Conservation (phyloP, 1,140 invertebrate species). For the Mylabris phalerata region DNA sequence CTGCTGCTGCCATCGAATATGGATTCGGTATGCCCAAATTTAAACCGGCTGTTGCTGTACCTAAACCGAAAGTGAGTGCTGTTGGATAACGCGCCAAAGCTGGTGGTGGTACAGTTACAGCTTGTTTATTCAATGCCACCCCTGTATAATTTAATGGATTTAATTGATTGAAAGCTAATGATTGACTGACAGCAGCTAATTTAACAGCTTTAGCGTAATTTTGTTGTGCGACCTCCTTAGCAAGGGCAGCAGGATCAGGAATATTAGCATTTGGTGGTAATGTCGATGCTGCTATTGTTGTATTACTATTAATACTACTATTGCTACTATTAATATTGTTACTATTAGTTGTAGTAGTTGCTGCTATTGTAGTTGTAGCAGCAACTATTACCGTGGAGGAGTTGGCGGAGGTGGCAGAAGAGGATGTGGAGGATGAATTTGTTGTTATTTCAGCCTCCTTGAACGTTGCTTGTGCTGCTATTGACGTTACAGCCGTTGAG, state of each 20-base stretch:
- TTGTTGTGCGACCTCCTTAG: conserved; percentile 71
- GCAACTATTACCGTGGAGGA: conserved; percentile 1
- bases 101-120: conserved; percentile 41
- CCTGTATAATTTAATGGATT: conserved; percentile 71
- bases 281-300: conserved; percentile 6
- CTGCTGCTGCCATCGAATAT: conserved; percentile 24
- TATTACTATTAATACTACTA: not conserved
- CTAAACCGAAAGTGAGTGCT: conserved; percentile 30
- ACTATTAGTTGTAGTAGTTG: too few species aligned
- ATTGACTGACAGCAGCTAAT: conserved; percentile 49
- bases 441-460: conserved; percentile 22
- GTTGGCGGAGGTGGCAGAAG: conserved; percentile 11
- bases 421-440: not conserved
- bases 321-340: conserved; percentile 1
- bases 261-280: conserved; percentile 20
- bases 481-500: conserved; percentile 18
- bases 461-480: not conserved
- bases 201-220: conserved; percentile 65
- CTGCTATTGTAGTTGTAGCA: conserved; percentile 1
- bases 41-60: conserved; percentile 21
- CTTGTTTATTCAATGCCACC: conserved; percentile 61
- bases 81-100: conserved; percentile 26
- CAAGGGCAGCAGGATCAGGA: conserved; percentile 55
- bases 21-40: conserved; percentile 35
- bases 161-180: conserved; percentile 41